phyloP scores from a whole-genome alignment of 2,888 invertebrate species.

The Xestoiulus laeticollis region DNA sequence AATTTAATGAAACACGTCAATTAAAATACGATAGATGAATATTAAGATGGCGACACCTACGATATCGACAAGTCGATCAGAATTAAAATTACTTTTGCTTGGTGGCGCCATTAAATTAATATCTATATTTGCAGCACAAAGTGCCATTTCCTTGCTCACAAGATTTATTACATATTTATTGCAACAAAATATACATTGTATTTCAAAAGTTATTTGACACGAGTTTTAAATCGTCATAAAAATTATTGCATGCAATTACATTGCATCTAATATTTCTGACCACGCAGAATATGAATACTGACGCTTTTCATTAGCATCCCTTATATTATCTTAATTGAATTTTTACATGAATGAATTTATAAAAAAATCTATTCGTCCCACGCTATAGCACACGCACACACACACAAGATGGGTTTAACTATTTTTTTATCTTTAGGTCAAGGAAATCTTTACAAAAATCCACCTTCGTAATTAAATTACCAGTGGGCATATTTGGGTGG shows the following conservation, averaged over 20 bases:
- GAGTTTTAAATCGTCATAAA: neutral
- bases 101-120: too few species aligned
- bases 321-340: neutral
- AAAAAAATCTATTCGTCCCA: conserved; percentile 3
- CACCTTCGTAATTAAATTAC: conserved; percentile 31
- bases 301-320: neutral
- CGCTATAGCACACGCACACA: neutral
- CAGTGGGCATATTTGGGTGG: conserved; percentile 41
- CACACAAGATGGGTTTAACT: neutral
- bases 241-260: neutral
- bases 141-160: neutral
- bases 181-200: neutral
- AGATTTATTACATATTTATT: neutral
- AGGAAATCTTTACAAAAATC: conserved; percentile 39
- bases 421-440: conserved; percentile 34
- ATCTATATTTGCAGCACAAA: too few species aligned
- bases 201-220: neutral
- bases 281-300: neutral
- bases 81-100: too few species aligned
- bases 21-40: too few species aligned
- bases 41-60: too few species aligned
- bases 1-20: too few species aligned
- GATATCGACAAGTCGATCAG: too few species aligned
- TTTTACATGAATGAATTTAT: conserved; percentile 35
- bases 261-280: neutral